Conservation (phyloP, 2,113 vertebrate genomes). For the Istiophorus platypterus region DNA sequence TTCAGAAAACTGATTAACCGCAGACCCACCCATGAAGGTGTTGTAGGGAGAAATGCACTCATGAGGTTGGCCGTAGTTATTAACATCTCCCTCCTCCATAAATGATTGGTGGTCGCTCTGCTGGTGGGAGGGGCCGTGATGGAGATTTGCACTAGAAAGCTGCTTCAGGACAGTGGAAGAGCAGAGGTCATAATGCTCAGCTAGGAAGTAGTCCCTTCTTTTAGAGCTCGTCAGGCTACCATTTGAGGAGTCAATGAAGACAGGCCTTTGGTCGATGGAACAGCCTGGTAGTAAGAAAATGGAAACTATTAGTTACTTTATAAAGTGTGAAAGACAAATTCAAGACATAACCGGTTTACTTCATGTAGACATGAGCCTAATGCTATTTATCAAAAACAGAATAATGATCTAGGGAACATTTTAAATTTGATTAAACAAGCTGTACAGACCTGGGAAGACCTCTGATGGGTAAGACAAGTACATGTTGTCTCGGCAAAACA, state of each 20-base stretch:
- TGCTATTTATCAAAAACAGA: neutral
- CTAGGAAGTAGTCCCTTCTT: slow-evolving; percentile 85
- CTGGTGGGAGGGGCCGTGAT: slow-evolving; percentile 67
- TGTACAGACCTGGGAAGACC: slow-evolving; percentile 71
- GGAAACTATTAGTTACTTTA: neutral
- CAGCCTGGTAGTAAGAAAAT: slow-evolving; percentile 78
- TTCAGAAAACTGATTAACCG: neutral
- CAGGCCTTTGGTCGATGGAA: slow-evolving; percentile 82
- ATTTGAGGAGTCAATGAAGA: slow-evolving; percentile 82
- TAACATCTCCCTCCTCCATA: slow-evolving; percentile 73
- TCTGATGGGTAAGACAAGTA: slow-evolving; percentile 85
- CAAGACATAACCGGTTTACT: neutral
- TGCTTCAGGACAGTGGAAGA: slow-evolving; percentile 74
- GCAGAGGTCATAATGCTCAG: slow-evolving; percentile 86
- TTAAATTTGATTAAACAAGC: neutral
- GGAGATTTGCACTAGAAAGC: slow-evolving; percentile 70
- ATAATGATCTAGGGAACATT: neutral
- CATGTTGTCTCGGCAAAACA: slow-evolving; percentile 84
- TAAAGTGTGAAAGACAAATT: neutral
- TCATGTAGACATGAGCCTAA: too few relatives aligned
- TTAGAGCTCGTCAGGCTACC: slow-evolving; percentile 80
- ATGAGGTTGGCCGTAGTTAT: slow-evolving; percentile 76
- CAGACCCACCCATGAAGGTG: slow-evolving; percentile 91
- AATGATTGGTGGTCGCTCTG: slow-evolving; percentile 77
- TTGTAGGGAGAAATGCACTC: slow-evolving; percentile 76